Evolutionary conservation across 2,888 invertebrate species (phyloP).

Genomic region (Mythimna impura): DNA sequence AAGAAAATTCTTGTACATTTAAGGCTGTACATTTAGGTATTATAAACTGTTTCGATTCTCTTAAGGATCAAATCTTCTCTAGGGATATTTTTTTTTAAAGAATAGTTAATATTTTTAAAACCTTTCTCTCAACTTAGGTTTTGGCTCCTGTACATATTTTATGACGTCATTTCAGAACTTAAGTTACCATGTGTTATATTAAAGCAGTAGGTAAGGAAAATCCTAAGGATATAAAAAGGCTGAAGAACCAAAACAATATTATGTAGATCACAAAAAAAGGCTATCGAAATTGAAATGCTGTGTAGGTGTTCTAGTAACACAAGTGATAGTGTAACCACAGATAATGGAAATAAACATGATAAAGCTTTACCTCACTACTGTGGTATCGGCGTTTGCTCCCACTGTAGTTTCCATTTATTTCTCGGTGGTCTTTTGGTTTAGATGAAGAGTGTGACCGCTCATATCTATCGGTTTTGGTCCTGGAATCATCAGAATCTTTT

Average conservation of each 20-base stretch:
- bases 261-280: not conserved
- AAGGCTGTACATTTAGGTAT: not conserved
- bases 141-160: slow-evolving; percentile 3
- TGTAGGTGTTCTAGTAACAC: slow-evolving; percentile 1
- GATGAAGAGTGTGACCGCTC: slow-evolving; percentile 66
- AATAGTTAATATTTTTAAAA: not conserved
- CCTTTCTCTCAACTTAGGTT: not conserved
- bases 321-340: slow-evolving; percentile 43
- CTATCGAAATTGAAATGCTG: not conserved
- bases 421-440: slow-evolving; percentile 66
- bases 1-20: not conserved
- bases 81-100: not conserved
- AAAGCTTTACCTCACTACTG: slow-evolving; percentile 82
- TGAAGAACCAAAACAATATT: not conserved
- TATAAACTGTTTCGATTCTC: not conserved
- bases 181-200: not conserved
- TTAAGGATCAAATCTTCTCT: not conserved
- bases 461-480: slow-evolving; percentile 69
- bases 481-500: slow-evolving; percentile 81
- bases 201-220: not conserved
- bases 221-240: not conserved
- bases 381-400: slow-evolving; percentile 81
- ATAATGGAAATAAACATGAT: slow-evolving; percentile 45
- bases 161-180: not conserved
- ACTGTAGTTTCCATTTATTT: slow-evolving; percentile 81